phyloP scores from a whole-genome alignment of 2,888 invertebrate species.

The Deilephila elpenor region DNA sequence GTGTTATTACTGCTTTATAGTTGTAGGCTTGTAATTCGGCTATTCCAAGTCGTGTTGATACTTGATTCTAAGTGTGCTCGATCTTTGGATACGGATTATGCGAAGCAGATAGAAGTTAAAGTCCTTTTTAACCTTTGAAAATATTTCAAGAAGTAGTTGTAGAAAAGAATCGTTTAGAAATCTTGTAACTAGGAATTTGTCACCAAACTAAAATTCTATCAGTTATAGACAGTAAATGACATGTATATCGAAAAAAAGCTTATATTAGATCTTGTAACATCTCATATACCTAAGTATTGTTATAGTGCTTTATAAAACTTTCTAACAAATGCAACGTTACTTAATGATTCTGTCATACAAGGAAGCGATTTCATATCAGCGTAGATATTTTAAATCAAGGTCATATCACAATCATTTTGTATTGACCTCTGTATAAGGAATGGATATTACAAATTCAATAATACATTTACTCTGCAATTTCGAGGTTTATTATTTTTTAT shows the following conservation, averaged over 20 bases:
- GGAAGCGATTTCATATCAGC: background rate
- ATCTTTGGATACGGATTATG: too few relatives aligned
- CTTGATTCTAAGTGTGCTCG: too few relatives aligned
- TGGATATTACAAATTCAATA: background rate
- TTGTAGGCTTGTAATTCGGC: background rate
- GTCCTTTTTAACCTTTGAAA: too few relatives aligned
- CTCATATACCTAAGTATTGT: too few relatives aligned
- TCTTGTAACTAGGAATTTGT: too few relatives aligned
- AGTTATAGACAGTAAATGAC: too few relatives aligned
- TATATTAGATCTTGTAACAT: too few relatives aligned
- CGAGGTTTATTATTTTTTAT: background rate
- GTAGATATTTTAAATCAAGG: slow-evolving; percentile 23
- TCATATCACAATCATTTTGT: slow-evolving; percentile 9
- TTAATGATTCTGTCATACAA: background rate
- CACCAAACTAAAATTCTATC: too few relatives aligned
- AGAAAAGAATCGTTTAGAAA: too few relatives aligned
- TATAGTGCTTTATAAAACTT: background rate
- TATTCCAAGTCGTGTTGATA: background rate
- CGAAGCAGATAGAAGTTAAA: too few relatives aligned
- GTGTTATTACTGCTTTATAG: slow-evolving; percentile 4
- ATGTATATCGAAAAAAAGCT: too few relatives aligned
- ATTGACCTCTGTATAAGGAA: slow-evolving; percentile 7
- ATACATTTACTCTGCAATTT: background rate
- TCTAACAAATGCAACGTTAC: background rate
- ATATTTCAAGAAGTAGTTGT: too few relatives aligned